These are phyloP conservation scores for Hipparchia sbordonii DNA, from an alignment of 2,888 invertebrate genomes.

Conservation along the genomic window DNA sequence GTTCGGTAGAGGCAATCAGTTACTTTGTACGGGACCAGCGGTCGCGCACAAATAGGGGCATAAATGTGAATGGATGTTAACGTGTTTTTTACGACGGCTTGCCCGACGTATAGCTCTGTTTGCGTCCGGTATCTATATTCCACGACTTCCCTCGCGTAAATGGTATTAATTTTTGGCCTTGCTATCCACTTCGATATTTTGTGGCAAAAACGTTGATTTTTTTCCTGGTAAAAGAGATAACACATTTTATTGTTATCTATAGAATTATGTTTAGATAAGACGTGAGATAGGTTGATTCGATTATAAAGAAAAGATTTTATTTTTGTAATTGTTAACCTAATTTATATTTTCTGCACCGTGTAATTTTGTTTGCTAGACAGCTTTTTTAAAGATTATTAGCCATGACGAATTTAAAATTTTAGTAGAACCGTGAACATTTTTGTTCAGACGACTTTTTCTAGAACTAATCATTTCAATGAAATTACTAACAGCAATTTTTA, in stretches of 20 bases:
- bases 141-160: constrained; percentile 63
- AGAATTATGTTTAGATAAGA: too few relatives aligned
- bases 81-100: constrained; percentile 80
- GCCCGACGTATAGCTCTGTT: constrained; percentile 80
- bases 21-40: constrained; percentile 72
- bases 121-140: constrained; percentile 78
- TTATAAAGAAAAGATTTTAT: too few relatives aligned
- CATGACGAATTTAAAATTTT: too few relatives aligned
- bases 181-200: constrained; percentile 36
- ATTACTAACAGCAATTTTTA: too few relatives aligned
- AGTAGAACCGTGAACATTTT: too few relatives aligned
- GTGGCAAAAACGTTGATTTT: background rate
- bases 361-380: too few relatives aligned
- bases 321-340: too few relatives aligned
- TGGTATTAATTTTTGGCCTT: constrained; percentile 53
- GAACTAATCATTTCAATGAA: too few relatives aligned
- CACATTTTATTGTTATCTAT: background rate
- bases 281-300: too few relatives aligned
- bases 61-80: constrained; percentile 82
- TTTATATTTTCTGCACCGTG: too few relatives aligned
- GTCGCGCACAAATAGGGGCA: constrained; percentile 75
- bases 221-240: background rate
- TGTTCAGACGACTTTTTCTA: too few relatives aligned
- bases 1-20: constrained; percentile 70
- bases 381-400: too few relatives aligned